Evolutionary conservation across 2,797 vertebrate genomes (phyloP).

Genomic region (Xerus rutilus): DNA sequence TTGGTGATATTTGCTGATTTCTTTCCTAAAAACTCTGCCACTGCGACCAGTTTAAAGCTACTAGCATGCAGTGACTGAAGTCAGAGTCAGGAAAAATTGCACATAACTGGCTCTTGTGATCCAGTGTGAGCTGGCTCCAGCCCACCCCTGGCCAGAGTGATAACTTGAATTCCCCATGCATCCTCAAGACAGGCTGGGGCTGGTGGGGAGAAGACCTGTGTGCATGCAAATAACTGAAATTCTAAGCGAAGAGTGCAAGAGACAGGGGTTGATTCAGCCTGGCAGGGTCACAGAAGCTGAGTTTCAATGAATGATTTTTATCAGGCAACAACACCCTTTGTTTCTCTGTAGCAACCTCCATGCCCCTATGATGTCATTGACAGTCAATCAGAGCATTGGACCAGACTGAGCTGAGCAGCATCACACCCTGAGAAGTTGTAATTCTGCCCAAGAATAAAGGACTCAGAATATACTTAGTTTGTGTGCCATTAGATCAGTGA

Average conservation of each 20-base stretch:
- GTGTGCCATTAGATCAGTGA: background rate
- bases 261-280: background rate
- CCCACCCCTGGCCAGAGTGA: too few relatives aligned
- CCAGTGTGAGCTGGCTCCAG: background rate
- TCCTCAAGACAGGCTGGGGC: background rate
- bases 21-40: conserved; percentile 27
- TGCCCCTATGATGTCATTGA: background rate
- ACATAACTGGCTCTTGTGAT: background rate
- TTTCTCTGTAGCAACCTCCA: background rate
- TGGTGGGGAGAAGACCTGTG: background rate
- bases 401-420: background rate
- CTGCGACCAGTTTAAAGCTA: background rate
- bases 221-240: background rate
- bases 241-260: background rate
- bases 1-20: conserved; percentile 33
- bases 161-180: background rate
- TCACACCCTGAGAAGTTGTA: background rate
- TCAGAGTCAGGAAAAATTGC: background rate
- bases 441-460: conserved; percentile 34
- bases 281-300: background rate
- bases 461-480: background rate
- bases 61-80: background rate
- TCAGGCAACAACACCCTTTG: background rate
- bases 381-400: conserved; percentile 31
- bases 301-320: background rate